phyloP scores from a whole-genome alignment of 2,797 vertebrate species.

The Myotis daubentonii region DNA sequence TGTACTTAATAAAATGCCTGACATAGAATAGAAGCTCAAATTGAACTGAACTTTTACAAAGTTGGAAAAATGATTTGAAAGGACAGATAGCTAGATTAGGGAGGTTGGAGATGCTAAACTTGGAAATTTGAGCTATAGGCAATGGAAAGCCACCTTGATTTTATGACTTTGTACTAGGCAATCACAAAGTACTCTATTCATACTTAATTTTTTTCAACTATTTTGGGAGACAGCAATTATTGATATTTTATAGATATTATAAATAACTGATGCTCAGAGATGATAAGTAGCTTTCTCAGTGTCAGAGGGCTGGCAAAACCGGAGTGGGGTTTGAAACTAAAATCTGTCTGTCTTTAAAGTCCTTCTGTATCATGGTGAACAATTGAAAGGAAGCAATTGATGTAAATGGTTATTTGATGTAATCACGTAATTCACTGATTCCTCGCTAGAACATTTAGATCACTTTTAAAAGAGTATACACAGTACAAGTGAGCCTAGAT shows the following conservation, averaged over 20 bases:
- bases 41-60: background rate
- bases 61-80: background rate
- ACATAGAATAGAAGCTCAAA: background rate
- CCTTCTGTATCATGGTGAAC: background rate
- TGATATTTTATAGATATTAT: background rate
- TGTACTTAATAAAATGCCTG: background rate
- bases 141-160: background rate
- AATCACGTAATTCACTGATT: background rate
- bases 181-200: background rate
- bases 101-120: background rate
- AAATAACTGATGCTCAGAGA: background rate
- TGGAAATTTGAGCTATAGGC: background rate
- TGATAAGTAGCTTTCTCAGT: background rate
- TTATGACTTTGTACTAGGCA: background rate
- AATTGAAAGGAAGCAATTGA: background rate
- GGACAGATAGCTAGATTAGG: background rate
- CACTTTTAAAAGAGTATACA: background rate
- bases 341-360: background rate
- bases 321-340: background rate
- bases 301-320: background rate
- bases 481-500: background rate
- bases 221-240: background rate
- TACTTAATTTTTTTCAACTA: background rate
- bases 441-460: background rate
- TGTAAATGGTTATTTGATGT: background rate